phyloP scores from a whole-genome alignment of 2,888 invertebrate species.

The Cantharis lateralis region DNA sequence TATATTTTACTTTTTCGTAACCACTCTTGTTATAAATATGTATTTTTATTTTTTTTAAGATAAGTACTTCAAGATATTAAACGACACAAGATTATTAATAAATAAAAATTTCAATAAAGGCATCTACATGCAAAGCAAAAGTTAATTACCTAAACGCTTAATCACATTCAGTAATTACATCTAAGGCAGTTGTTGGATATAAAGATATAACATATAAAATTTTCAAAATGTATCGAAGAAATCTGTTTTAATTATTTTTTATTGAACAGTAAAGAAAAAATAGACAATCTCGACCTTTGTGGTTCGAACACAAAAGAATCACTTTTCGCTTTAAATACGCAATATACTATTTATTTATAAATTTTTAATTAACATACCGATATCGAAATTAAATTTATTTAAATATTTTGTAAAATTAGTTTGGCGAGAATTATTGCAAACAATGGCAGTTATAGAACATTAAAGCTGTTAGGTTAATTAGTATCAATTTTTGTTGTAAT shows the following conservation, averaged over 20 bases:
- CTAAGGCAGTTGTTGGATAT: slow-evolving; percentile 3
- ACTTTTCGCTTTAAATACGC: too few relatives aligned
- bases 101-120: neutral
- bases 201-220: neutral
- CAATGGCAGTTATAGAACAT: neutral
- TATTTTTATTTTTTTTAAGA: neutral
- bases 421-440: neutral
- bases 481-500: neutral
- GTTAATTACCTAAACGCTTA: neutral
- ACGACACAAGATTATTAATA: neutral
- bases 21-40: neutral
- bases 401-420: neutral
- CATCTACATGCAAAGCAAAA: neutral
- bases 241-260: neutral
- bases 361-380: too few relatives aligned
- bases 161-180: slow-evolving; percentile 2
- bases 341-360: too few relatives aligned
- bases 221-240: neutral
- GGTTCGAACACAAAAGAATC: too few relatives aligned
- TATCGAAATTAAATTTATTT: too few relatives aligned
- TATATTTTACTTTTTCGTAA: slow-evolving; percentile 29
- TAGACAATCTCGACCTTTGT: too few relatives aligned
- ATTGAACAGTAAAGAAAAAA: neutral
- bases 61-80: neutral
- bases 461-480: neutral